phyloP scores from a whole-genome alignment of 2,113 vertebrate genomes.

The Charina bottae region DNA sequence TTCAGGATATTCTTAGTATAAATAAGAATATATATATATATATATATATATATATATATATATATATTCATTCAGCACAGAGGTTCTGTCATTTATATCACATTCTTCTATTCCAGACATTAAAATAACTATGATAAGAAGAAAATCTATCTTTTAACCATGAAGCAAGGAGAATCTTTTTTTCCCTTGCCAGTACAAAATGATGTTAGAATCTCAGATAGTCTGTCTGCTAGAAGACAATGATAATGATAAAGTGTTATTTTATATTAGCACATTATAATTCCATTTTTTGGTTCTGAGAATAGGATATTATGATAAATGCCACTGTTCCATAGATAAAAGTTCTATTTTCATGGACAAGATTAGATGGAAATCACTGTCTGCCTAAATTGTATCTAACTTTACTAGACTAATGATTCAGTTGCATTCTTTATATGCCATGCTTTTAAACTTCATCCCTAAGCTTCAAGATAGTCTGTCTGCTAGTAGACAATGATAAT shows the following conservation, averaged over 20 bases:
- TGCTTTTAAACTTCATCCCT: background rate
- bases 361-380: background rate
- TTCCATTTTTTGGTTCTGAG: slow-evolving; percentile 10
- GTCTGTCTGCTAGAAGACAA: background rate
- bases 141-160: background rate
- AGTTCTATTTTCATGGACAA: background rate
- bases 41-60: background rate
- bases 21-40: background rate
- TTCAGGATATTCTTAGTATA: background rate
- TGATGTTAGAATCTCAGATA: background rate
- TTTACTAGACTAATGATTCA: background rate
- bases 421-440: background rate
- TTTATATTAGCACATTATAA: slow-evolving; percentile 1
- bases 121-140: background rate
- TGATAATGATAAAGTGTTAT: slow-evolving; percentile 19
- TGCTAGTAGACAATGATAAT: no score
- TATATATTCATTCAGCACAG: background rate
- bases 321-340: background rate
- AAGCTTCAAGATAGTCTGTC: background rate
- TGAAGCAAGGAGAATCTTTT: background rate
- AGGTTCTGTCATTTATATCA: background rate
- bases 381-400: background rate
- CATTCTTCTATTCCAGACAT: background rate
- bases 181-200: background rate
- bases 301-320: slow-evolving; percentile 12